Conservation (phyloP, 2,797 vertebrate species). For the Rallus crepitans region DNA sequence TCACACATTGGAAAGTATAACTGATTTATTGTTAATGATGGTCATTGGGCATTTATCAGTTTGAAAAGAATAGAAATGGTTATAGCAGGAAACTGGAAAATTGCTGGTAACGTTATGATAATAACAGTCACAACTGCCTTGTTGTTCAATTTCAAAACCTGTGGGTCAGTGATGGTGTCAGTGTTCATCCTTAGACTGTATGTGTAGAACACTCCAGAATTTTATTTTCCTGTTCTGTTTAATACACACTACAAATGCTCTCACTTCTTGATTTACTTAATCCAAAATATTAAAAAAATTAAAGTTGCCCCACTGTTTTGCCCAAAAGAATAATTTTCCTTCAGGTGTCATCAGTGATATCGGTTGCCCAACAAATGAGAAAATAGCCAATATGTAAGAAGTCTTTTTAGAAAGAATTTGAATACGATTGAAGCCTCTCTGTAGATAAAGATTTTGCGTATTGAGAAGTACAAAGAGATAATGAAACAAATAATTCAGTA, state of each 20-base stretch:
- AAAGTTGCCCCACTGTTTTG: not conserved
- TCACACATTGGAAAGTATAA: not conserved
- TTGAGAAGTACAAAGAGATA: conserved; percentile 9
- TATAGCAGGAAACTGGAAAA: not conserved
- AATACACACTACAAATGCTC: not conserved
- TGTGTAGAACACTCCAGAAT: not conserved
- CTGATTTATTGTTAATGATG: not conserved
- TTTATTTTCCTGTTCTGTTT: not conserved
- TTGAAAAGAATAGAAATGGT: not conserved
- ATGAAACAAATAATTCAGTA: conserved; percentile 26
- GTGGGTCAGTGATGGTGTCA: not conserved
- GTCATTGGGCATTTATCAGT: not conserved
- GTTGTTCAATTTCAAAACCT: not conserved
- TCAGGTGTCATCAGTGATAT: not conserved
- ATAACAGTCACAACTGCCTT: not conserved
- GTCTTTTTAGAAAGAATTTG: not conserved
- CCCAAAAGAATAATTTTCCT: not conserved
- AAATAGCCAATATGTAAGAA: not conserved
- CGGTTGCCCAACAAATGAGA: not conserved
- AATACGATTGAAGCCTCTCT: not conserved
- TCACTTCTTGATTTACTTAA: not conserved
- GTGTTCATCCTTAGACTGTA: not conserved
- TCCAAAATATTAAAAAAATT: not conserved
- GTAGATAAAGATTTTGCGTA: not conserved
- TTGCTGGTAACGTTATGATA: not conserved